Evolutionary conservation across 2,797 vertebrate species (phyloP), one percentile per base, ranked within the genome.

Genomic region (Ctenopoma multispine): DNA sequence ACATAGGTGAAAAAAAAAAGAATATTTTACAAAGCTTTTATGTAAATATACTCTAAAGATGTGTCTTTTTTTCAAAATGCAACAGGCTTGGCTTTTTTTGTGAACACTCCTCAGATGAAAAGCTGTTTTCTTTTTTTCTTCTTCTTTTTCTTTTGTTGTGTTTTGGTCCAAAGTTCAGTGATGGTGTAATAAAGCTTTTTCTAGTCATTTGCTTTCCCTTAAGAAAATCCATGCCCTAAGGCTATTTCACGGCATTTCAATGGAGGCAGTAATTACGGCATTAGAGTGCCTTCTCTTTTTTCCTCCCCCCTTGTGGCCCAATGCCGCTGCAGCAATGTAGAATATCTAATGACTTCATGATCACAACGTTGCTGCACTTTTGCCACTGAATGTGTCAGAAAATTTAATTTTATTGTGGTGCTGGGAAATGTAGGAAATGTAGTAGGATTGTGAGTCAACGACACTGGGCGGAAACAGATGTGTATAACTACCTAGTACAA

Each of bases 1-100:
- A 93, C 83, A 93, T 93, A 93, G 84, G 74, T 88, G 79, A 64
- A 83, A 87, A 90, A n/a, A 89, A 89, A 90, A 87, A 81, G 58
- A 88, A 77, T 91, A 92, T 92, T 93, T 92, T 91, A 89, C 88
- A 91, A 76, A 92, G 89, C 86, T 91, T 90, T 90, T 91, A 92
- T 92, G 91, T 92, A 92, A 92, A 92, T 92, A 92, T 86, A 84
- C 75, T 85, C 51, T 59, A 73, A 87, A 86, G 82, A 88, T 81
- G 77, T 90, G 78, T 88, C 60, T 83, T 87, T 85, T n/a, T 89
- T 83, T 87, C 67, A 64, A 83, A 84, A 82, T 79, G 70, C 86
- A 87, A 82, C 81, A 83, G 74, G 69, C 78, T 86, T 87, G 69
- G 79, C 79, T 83, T 82, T 79, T 67, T 51, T 72, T 69, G 80